phyloP scores from a whole-genome alignment of 2,888 invertebrate species.

The Acanthacorydalis orientalis region DNA sequence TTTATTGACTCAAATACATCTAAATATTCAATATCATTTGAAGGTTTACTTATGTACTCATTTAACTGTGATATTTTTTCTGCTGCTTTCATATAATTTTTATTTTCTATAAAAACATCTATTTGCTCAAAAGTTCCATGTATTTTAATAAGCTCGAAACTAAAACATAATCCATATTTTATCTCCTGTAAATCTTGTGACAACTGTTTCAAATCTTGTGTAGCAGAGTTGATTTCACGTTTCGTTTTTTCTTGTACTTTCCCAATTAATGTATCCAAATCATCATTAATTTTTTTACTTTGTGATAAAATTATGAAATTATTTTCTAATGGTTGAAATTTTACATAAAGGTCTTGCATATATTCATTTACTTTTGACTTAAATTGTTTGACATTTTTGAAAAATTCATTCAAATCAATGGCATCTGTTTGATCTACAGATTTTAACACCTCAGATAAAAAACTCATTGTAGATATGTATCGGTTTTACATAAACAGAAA shows the following conservation, averaged over 20 bases:
- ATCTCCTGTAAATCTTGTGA: slow-evolving; percentile 21
- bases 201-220: slow-evolving; percentile 27
- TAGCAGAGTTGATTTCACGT: slow-evolving; percentile 39
- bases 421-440: slow-evolving; percentile 28
- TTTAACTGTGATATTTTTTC: slow-evolving; percentile 32
- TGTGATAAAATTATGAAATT: slow-evolving; percentile 32
- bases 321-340: slow-evolving; percentile 36
- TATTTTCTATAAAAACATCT: slow-evolving; percentile 17
- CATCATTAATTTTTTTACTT: slow-evolving; percentile 28
- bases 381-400: slow-evolving; percentile 34
- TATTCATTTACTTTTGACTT: slow-evolving; percentile 44
- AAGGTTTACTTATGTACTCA: slow-evolving; percentile 26
- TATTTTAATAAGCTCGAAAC: slow-evolving; percentile 24
- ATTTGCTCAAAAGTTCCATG: slow-evolving; percentile 23
- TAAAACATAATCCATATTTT: slow-evolving; percentile 34
- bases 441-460: slow-evolving; percentile 15
- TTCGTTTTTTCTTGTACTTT: slow-evolving; percentile 44
- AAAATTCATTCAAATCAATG: slow-evolving; percentile 35
- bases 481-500: too few relatives aligned
- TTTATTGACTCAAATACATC: slow-evolving; percentile 33
- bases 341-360: slow-evolving; percentile 38
- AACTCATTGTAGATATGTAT: slow-evolving; percentile 12
- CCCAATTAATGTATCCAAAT: slow-evolving; percentile 34
- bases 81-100: slow-evolving; percentile 29
- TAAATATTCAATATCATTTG: slow-evolving; percentile 31